Base-by-base conservation (phyloP, 1,140 invertebrate genomes). In the Wasmannia auropunctata region DNA sequence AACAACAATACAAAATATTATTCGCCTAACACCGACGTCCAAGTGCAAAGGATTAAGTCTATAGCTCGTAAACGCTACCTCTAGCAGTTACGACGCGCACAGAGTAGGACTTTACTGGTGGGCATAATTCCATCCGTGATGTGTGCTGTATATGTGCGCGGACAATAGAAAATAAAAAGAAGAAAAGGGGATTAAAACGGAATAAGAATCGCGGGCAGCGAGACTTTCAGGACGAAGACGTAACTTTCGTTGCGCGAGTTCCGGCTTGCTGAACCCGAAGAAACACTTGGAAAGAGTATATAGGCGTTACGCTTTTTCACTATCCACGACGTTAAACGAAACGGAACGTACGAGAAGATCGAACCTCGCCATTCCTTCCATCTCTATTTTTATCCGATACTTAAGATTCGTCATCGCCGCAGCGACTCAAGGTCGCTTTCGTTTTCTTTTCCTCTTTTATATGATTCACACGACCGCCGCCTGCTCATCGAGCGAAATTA, bases 1-100 rank as follows among this genome's bases (percentile, higher is more conserved):
- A 81, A 81, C 74, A 46, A 46, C 49, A 25, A 81, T 81, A 81
- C 65, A 72, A 81, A 81, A 81, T 81, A 81, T 70, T 58, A 54
- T 81, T 81, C 65, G 34, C 65, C 37, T 34, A 81, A 81, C 51
- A 72, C 46, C 77, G 49, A 81, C 16, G 49, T 81, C 49, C 79
- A 46, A 72, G 49, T 81, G 65, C 65, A 19, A 67, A 81, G 63
- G 22, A 65, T 77, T 46, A 79, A 81, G 65, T 70, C 63, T 69
- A 54, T 40, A 46, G 37, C 74, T 76, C 74, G 37, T 76, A 43
- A n/a, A n/a, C 16, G 34, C 28, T 43, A 70, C 10, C 25, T 22
- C 79, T 22, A 58, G 40, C 22, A 14, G 37, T 69, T 31, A 14
- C 51, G 79, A 72, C 34, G 79, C 79, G 79, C 65, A 72, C 79